These are phyloP conservation scores for Bradypodion pumilum DNA, from an alignment of 2,797 vertebrate species.

Conservation along the genomic window DNA sequence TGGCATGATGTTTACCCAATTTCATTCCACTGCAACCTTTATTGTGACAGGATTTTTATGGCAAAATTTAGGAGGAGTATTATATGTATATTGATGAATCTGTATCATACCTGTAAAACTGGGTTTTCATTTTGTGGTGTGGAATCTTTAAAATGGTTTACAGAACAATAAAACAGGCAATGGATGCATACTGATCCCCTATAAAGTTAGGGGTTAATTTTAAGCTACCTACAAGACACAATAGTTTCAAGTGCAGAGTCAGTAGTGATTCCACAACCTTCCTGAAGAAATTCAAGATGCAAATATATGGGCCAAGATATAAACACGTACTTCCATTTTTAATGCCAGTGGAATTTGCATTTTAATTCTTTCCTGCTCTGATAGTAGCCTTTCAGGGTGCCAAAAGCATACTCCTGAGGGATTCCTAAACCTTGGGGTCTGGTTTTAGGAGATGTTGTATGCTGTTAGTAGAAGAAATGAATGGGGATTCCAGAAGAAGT, in stretches of 20 bases:
- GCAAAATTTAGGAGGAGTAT: background rate
- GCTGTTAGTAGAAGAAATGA: too few relatives aligned
- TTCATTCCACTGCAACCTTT: background rate
- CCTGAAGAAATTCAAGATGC: background rate
- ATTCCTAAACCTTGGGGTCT: too few relatives aligned
- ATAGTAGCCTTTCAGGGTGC: too few relatives aligned
- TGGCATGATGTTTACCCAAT: background rate
- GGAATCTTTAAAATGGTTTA: background rate
- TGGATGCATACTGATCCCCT: background rate
- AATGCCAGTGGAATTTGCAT: too few relatives aligned
- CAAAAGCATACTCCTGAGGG: too few relatives aligned
- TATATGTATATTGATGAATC: too few relatives aligned
- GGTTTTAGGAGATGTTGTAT: too few relatives aligned
- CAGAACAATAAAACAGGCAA: background rate
- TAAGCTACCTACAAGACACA: background rate
- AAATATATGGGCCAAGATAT: background rate
- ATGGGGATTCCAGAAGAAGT: too few relatives aligned
- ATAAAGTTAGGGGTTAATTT: background rate
- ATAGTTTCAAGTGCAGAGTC: background rate
- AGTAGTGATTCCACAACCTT: background rate
- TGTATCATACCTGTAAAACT: too few relatives aligned
- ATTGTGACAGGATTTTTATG: background rate
- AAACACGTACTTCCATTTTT: too few relatives aligned
- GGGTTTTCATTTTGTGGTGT: background rate
- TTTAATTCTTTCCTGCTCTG: too few relatives aligned